phyloP scores from a whole-genome alignment of 2,888 invertebrate genomes.

The Piscicola geometra region DNA sequence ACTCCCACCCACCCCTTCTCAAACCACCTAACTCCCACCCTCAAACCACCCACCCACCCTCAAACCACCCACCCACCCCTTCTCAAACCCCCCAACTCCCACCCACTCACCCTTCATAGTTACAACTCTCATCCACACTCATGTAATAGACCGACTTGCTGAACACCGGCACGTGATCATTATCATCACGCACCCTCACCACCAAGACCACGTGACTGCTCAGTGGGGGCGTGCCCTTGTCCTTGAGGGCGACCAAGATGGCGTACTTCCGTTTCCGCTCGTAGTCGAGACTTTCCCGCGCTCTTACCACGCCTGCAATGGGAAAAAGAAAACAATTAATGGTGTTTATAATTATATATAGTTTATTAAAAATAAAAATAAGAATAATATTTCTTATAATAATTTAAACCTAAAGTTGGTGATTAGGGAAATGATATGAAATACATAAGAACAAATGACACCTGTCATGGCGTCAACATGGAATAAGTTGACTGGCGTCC shows the following conservation, averaged over 20 bases:
- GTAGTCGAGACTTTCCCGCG: slow-evolving; percentile 8
- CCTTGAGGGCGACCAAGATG: slow-evolving; percentile 52
- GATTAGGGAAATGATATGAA: too few species aligned
- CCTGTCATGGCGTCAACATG: too few species aligned
- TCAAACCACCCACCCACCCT: background rate
- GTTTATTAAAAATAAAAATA: too few species aligned
- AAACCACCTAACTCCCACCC: background rate
- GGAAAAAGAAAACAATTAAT: slow-evolving; percentile 12
- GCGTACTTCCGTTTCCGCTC: background rate
- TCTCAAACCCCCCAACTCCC: background rate
- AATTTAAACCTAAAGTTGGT: too few species aligned
- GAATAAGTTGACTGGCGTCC: background rate
- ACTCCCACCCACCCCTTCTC: background rate
- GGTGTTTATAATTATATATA: too few species aligned
- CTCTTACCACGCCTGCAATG: slow-evolving; percentile 17
- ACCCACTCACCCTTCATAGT: background rate
- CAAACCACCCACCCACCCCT: background rate
- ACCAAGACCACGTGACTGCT: slow-evolving; percentile 79
- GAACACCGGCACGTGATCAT: slow-evolving; percentile 76
- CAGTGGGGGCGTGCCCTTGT: slow-evolving; percentile 74
- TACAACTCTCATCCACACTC: slow-evolving; percentile 16
- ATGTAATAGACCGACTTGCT: slow-evolving; percentile 30
- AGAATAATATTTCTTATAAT: too few species aligned
- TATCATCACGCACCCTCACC: slow-evolving; percentile 78
- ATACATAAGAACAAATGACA: too few species aligned